A percentile compares a stretch with the other conserved stretches of the same genome.
These are phyloP conservation scores for Telmatochromis brichardi DNA, from an alignment of 2,113 vertebrate species.

Conservation along the genomic window DNA sequence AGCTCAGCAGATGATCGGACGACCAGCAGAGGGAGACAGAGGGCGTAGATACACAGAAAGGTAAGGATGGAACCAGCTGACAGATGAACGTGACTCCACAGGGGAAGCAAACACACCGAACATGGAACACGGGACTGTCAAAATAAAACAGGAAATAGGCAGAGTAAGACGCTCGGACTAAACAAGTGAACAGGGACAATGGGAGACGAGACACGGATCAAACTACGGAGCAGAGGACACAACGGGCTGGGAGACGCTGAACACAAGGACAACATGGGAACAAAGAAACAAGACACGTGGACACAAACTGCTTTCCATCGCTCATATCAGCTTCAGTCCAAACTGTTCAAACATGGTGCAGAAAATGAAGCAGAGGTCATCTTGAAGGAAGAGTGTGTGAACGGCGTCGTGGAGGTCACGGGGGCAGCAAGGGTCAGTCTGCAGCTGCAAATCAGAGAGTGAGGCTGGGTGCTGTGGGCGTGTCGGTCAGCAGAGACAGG, in stretches of 20 bases:
- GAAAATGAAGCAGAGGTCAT: background rate
- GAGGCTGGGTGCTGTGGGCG: fast-evolving
- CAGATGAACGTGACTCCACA: background rate
- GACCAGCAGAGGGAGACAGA: background rate
- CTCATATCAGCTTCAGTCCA: background rate
- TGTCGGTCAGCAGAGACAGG: background rate
- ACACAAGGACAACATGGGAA: background rate
- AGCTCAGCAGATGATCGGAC: fast-evolving
- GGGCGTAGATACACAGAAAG: background rate
- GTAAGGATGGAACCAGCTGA: background rate
- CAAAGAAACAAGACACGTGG: background rate
- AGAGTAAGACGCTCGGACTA: background rate
- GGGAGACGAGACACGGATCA: background rate
- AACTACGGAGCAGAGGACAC: background rate
- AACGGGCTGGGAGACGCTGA: background rate
- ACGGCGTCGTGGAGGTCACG: background rate
- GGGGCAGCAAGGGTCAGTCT: background rate
- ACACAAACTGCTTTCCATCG: background rate
- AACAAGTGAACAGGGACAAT: background rate
- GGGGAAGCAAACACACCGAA: background rate
- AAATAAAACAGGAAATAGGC: background rate
- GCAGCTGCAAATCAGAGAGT: background rate
- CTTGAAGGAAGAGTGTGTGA: background rate
- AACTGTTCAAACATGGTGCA: background rate
- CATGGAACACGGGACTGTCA: background rate